phyloP scores from a whole-genome alignment of 2,797 vertebrate genomes.

The Darevskia mixta region DNA sequence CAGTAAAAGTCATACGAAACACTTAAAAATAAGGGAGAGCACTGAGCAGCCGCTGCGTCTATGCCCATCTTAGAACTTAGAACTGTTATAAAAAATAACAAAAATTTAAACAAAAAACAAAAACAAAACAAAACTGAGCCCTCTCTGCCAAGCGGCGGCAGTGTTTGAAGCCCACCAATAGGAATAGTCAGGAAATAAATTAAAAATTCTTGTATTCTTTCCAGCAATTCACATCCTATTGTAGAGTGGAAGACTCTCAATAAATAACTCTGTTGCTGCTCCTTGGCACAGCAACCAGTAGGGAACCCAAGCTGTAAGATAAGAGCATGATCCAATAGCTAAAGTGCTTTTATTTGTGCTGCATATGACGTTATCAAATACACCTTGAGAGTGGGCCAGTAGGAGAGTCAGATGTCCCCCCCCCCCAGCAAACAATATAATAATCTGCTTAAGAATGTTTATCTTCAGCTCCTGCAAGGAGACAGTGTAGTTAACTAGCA shows the following conservation, averaged over 20 bases:
- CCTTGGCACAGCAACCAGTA: not conserved
- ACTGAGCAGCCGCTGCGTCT: too few species aligned
- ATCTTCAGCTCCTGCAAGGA: conserved; percentile 22
- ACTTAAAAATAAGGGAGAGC: too few species aligned
- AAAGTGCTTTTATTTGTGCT: not conserved
- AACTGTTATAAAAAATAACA: too few species aligned
- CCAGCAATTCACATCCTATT: not conserved
- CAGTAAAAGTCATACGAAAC: too few species aligned
- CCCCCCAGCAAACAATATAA: not conserved
- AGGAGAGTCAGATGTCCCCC: not conserved
- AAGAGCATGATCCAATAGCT: not conserved
- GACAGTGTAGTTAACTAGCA: conserved; percentile 13
- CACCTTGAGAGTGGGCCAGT: not conserved
- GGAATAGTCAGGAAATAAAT: not conserved
- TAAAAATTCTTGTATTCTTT: not conserved
- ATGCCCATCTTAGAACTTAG: too few species aligned
- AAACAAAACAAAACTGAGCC: too few species aligned
- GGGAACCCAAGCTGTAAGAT: not conserved
- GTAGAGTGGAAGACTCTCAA: not conserved
- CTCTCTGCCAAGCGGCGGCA: not conserved
- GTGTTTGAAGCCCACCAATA: not conserved
- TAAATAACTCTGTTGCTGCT: not conserved
- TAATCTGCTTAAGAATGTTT: conserved; percentile 22
- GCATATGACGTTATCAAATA: not conserved
- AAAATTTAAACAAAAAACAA: too few species aligned